Evolutionary conservation across 2,888 invertebrate genomes (phyloP).

Genomic region (Unio pictorum): DNA sequence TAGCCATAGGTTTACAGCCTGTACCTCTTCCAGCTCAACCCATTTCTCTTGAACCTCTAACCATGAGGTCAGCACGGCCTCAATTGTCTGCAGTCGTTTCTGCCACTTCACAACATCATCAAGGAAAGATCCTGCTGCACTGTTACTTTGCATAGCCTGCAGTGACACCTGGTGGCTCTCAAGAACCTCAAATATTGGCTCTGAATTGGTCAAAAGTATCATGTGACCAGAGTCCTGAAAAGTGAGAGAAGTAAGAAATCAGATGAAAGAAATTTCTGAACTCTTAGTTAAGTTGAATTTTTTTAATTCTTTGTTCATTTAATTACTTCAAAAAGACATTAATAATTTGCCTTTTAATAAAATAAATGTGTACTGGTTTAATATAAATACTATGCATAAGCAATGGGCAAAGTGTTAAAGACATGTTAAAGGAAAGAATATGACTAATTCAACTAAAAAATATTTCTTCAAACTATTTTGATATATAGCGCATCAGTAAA

Average conservation of each 20-base stretch:
- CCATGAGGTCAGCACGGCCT: constrained; percentile 69
- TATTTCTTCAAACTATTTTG: too few species aligned
- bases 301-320: too few species aligned
- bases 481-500: too few species aligned
- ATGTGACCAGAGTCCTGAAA: constrained; percentile 60
- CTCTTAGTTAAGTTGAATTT: too few species aligned
- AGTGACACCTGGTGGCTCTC: constrained; percentile 70
- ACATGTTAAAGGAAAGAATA: too few species aligned
- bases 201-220: constrained; percentile 62
- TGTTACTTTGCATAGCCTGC: constrained; percentile 69
- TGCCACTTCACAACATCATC: constrained; percentile 72
- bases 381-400: too few species aligned
- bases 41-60: constrained; percentile 70
- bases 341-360: too few species aligned
- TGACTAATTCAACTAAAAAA: too few species aligned
- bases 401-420: too few species aligned
- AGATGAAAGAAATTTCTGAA: too few species aligned
- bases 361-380: too few species aligned
- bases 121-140: constrained; percentile 69
- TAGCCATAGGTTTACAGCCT: background rate
- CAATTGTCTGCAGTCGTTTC: constrained; percentile 68
- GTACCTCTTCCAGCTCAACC: constrained; percentile 69
- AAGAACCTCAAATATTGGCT: constrained; percentile 69
- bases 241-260: background rate
- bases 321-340: too few species aligned